Base-by-base conservation (phyloP, 2,888 invertebrate genomes). In the Pachliopta kotzebuea region DNA sequence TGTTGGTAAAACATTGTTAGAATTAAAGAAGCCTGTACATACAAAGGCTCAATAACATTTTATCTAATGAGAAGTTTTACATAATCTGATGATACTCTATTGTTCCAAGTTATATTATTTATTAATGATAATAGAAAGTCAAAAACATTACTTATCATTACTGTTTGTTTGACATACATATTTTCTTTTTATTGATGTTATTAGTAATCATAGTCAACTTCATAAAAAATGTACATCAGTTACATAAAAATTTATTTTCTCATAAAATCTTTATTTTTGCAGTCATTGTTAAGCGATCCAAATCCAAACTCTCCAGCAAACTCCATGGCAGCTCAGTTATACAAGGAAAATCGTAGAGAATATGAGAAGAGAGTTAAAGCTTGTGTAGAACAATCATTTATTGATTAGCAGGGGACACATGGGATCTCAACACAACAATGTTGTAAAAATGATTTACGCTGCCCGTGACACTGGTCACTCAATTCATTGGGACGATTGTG, bases 231-330 rank as follows among this genome's bases (percentile, higher is more conserved):
- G 18, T 42, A 3, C 14, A 42, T 42, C 6, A n/a, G 6, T 45
- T n/a, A n/a, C n/a, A n/a, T 45, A 45, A 11, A 37, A 37, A 37
- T 11, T 0, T 11, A 17, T 14, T n/a, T 45, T 45, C 7, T 45
- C n/a, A 45, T 45, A 11, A 4, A 45, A n/a, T 55, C 9, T 63
- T 23, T 49, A 54, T 91, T 77, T 77, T 95, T 96, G 82, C 95
- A 99, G 98, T 99, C 99, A 82, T 94, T 99, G 93, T 94, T 99
- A 92, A 99, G 99, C 94, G 99, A 99, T 93, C 99, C 99, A 70
- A 99, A 99, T 93, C 99, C 99, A 74, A 99, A 99, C 93, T 99
- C 98, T 76, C 99, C 99, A 81, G 99, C 99, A 77, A 99, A 99
- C 92, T 98, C 98, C 77, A 97, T 98, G 95, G 99, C 99, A 82